Evolutionary conservation across 2,113 vertebrate genomes (phyloP).

Genomic region (Sporophila hypoxantha): DNA sequence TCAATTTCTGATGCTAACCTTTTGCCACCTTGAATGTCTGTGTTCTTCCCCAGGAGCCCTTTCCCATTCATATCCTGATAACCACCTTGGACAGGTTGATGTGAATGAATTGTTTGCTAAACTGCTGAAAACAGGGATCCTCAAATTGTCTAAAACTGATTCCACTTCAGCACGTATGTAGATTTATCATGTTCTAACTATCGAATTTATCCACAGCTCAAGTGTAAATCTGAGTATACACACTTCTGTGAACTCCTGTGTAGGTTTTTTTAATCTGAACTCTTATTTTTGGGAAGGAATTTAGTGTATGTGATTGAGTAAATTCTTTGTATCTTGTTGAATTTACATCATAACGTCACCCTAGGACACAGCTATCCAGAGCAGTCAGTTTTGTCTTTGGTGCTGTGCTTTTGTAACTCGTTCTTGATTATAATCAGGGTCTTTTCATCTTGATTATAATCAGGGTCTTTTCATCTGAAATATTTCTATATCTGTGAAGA

Average conservation of each 20-base stretch:
- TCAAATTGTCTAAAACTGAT: constrained; percentile 79
- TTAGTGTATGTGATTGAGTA: not conserved
- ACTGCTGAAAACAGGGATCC: constrained; percentile 89
- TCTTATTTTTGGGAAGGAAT: not conserved
- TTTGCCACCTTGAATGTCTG: not conserved
- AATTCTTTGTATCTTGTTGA: not conserved
- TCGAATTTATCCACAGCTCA: not conserved
- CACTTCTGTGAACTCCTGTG: not conserved
- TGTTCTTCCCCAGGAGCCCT: constrained; percentile 43
- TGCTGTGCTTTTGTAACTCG: not conserved
- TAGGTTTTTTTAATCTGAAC: not conserved
- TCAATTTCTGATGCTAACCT: not conserved
- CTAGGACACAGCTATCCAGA: not conserved
- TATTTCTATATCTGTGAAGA: not conserved
- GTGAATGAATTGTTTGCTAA: constrained; percentile 93
- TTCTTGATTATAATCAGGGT: not conserved
- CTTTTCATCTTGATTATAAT: not conserved
- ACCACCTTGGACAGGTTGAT: constrained; percentile 93
- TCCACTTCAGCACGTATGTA: constrained; percentile 64
- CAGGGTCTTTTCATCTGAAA: not conserved
- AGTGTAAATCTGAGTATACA: not conserved
- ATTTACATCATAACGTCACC: too few relatives aligned
- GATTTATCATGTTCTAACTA: not conserved
- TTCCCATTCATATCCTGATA: constrained; percentile 80
- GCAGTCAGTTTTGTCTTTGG: not conserved